Evolutionary conservation across 1,140 invertebrate species (phyloP).

Genomic region (Pseudomyrmex gracilis): DNA sequence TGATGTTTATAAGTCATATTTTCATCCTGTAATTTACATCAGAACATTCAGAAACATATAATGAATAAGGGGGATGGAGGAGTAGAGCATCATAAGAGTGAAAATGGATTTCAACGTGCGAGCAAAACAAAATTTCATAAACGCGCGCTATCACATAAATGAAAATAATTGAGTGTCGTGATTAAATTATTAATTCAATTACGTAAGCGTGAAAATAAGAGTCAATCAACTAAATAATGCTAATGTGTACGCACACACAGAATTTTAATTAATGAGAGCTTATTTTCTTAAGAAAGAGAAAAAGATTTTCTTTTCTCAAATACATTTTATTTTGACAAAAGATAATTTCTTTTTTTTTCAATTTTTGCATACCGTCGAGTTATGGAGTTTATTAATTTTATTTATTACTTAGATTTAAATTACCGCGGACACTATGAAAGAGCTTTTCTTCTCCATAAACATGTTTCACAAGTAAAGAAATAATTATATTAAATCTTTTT

Average conservation of each 20-base stretch:
- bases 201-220: neutral
- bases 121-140: constrained; percentile 3
- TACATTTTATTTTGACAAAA: neutral
- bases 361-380: neutral
- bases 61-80: neutral
- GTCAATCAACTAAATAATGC: constrained; percentile 24
- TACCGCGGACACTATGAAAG: no score
- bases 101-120: neutral
- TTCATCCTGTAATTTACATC: neutral
- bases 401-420: no score
- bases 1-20: neutral
- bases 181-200: constrained; percentile 51
- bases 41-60: neutral
- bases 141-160: neutral
- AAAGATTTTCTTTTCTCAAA: neutral
- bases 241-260: neutral
- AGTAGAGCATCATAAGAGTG: neutral
- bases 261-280: constrained; percentile 7
- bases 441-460: no score
- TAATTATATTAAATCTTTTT: neutral
- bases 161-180: constrained; percentile 2
- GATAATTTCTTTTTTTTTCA: no score
- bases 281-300: no score
- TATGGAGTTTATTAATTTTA: no score
- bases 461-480: no score